Conservation (phyloP, 1,140 invertebrate genomes). For the Anoplolepis gracilipes region DNA sequence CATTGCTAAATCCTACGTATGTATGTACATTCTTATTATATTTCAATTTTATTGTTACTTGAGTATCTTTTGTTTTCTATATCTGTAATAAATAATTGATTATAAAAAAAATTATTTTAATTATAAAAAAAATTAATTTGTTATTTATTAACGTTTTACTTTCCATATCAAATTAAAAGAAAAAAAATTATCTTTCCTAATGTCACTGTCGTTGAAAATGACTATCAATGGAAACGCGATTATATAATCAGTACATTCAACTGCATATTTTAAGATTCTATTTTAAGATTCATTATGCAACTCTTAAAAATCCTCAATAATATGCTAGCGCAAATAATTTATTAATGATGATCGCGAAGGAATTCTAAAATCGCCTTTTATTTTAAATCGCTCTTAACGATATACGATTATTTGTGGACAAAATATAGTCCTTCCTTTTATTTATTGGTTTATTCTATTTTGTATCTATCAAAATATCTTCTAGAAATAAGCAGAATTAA, state of each 20-base stretch:
- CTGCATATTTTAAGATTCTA: conserved; percentile 12
- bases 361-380: conserved; percentile 60
- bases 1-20: neutral
- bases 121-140: neutral
- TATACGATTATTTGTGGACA: conserved; percentile 67
- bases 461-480: conserved; percentile 66
- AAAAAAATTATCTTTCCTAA: neutral
- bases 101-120: neutral
- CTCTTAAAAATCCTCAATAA: conserved; percentile 24
- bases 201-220: neutral
- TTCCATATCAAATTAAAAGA: neutral
- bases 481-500: conserved; percentile 38
- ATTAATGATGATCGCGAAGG: neutral
- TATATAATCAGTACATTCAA: conserved; percentile 28
- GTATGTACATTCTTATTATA: neutral
- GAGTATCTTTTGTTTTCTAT: neutral
- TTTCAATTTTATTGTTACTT: neutral
- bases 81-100: neutral
- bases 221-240: neutral
- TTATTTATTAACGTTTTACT: neutral
- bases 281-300: neutral
- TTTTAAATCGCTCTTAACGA: conserved; percentile 53
- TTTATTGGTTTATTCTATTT: conserved; percentile 73
- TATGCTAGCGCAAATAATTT: conserved; percentile 27
- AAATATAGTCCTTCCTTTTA: conserved; percentile 73